Evolutionary conservation across 2,888 invertebrate species (phyloP).

Genomic region (Sylvicola fuscatus): DNA sequence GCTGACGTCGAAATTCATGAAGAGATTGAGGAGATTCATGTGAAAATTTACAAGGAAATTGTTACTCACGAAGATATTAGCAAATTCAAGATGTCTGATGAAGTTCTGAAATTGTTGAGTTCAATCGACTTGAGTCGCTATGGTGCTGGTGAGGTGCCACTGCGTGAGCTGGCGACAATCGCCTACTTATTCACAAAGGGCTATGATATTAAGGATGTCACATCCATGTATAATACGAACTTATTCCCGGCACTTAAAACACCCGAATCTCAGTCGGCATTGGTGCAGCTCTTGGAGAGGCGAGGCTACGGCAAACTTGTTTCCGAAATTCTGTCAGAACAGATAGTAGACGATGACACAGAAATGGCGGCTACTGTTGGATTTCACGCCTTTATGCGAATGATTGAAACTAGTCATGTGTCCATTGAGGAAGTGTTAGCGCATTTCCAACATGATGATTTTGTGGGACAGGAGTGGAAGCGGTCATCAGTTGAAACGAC

Average conservation of each 20-base stretch:
- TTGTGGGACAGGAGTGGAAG: conserved; percentile 65
- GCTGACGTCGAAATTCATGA: conserved; percentile 24
- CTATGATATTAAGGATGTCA: conserved; percentile 52
- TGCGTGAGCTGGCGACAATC: conserved; percentile 64
- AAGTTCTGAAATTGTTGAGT: conserved; percentile 55
- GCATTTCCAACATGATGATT: conserved; percentile 66
- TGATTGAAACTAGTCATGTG: conserved; percentile 61
- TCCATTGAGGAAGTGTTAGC: conserved; percentile 70
- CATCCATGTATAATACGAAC: conserved; percentile 54
- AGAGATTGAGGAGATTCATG: conserved; percentile 27
- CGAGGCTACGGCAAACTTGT: conserved; percentile 65
- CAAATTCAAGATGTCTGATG: conserved; percentile 38
- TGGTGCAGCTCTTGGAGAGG: conserved; percentile 66
- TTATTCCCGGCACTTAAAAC: conserved; percentile 59
- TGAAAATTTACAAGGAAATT: conserved; percentile 20
- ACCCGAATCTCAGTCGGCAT: conserved; percentile 65
- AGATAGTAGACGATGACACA: conserved; percentile 56
- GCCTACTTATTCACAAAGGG: conserved; percentile 59
- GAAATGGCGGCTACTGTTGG: conserved; percentile 60
- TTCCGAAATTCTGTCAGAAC: conserved; percentile 61
- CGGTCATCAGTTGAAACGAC: conserved; percentile 13
- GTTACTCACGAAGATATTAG: conserved; percentile 31
- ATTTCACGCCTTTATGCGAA: conserved; percentile 66
- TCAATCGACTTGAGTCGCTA: conserved; percentile 57
- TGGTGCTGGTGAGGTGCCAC: conserved; percentile 56